These are phyloP conservation scores for Apostichopus japonicus DNA, from an alignment of 35 echinoderm and acorn worm genomes.

Conservation along the genomic window DNA sequence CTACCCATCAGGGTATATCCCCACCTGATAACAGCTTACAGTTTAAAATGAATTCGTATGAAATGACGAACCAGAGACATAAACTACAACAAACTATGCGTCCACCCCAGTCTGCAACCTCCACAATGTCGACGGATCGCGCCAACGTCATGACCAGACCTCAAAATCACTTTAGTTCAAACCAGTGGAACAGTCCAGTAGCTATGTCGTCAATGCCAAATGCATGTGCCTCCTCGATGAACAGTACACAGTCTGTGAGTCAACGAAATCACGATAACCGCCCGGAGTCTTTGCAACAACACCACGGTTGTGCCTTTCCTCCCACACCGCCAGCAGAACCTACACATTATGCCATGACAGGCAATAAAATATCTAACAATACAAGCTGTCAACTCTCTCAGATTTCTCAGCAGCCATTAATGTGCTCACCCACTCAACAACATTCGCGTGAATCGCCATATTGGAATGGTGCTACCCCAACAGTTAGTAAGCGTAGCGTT, in stretches of 20 bases:
- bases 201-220: slow-evolving; percentile 25
- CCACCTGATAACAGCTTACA: neutral
- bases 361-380: neutral
- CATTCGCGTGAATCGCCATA: neutral
- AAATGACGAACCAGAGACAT: neutral
- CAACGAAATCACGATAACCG: neutral
- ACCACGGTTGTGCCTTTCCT: neutral
- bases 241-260: neutral
- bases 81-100: neutral
- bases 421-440: neutral
- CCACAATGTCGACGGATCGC: neutral
- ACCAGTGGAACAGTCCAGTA: slow-evolving; percentile 3
- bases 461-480: neutral
- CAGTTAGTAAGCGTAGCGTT: slow-evolving; percentile 4
- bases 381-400: slow-evolving; percentile 13
- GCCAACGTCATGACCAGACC: neutral
- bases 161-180: neutral
- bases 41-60: neutral
- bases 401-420: neutral
- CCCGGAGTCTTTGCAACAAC: neutral
- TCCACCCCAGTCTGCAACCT: neutral
- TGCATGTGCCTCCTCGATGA: neutral
- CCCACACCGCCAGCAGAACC: slow-evolving; percentile 22
- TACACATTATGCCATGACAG: neutral
- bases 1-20: neutral